Conservation (phyloP, 1,140 invertebrate species). For the Lasioglossum baleicum region DNA sequence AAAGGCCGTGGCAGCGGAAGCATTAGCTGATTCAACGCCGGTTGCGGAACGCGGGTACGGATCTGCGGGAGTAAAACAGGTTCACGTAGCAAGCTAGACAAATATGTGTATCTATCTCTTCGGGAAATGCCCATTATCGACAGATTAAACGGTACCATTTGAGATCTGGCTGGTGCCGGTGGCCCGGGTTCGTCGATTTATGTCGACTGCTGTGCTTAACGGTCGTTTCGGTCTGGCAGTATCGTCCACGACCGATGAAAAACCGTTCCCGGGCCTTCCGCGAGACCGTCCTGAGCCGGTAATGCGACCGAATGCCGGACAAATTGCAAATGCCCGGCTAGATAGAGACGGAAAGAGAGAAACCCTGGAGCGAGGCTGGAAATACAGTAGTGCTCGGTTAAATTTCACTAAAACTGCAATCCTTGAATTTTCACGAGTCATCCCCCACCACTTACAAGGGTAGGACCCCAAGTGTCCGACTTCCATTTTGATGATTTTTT, state of each 20-base stretch:
- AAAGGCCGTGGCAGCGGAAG: neutral
- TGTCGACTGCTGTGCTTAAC: slow-evolving; percentile 26
- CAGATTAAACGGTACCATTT: slow-evolving; percentile 51
- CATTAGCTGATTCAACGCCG: neutral
- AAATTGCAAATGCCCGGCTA: neutral
- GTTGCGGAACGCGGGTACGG: neutral
- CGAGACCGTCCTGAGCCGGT: slow-evolving; percentile 7
- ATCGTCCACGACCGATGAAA: slow-evolving; percentile 16
- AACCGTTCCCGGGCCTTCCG: neutral
- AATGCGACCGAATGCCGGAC: neutral
- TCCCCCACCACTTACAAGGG: too few species aligned
- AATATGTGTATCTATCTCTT: slow-evolving; percentile 34
- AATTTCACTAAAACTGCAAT: too few species aligned
- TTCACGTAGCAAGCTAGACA: slow-evolving; percentile 13
- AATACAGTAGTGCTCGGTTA: too few species aligned
- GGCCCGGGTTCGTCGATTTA: slow-evolving; percentile 25
- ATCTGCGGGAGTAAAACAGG: neutral
- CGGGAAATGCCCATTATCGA: slow-evolving; percentile 43
- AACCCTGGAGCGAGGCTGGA: too few species aligned
- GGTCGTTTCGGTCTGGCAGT: slow-evolving; percentile 9
- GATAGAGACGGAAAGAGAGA: neutral
- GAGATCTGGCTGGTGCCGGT: slow-evolving; percentile 24
- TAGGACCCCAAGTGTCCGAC: too few species aligned
- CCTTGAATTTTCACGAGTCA: too few species aligned
- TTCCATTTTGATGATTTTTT: too few species aligned